Conservation (phyloP, 2,113 vertebrate genomes). For the Daubentonia madagascariensis region DNA sequence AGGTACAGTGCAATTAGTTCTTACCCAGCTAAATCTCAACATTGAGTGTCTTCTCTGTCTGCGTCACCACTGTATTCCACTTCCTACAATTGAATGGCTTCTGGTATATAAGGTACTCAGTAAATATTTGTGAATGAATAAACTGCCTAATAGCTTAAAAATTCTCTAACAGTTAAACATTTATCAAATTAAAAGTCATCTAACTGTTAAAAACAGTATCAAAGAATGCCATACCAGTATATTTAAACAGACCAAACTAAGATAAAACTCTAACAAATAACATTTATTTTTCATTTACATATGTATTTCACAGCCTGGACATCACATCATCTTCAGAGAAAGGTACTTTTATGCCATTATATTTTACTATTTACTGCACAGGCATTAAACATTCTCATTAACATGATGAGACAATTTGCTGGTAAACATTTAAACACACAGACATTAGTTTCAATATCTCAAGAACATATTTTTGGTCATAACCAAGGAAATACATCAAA, state of each 20-base stretch:
- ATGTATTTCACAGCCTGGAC: constrained; percentile 82
- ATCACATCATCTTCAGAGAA: constrained; percentile 85
- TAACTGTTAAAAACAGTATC: constrained; percentile 6
- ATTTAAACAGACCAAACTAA: constrained; percentile 91
- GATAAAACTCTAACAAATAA: constrained; percentile 90
- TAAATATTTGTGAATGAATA: neutral
- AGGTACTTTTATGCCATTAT: constrained; percentile 82
- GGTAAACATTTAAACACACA: constrained; percentile 86
- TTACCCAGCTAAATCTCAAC: neutral
- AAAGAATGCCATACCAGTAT: constrained; percentile 43
- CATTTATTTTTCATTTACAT: constrained; percentile 86
- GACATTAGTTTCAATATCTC: constrained; percentile 86
- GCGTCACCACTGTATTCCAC: neutral
- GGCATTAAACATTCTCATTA: constrained; percentile 82
- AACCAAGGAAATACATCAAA: constrained; percentile 95
- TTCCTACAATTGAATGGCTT: neutral
- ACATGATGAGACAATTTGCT: constrained; percentile 83
- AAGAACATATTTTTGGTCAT: constrained; percentile 93
- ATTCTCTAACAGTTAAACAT: neutral
- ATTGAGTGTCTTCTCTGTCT: neutral
- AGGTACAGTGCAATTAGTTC: neutral
- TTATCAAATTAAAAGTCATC: neutral
- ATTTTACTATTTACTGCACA: constrained; percentile 86
- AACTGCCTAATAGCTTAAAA: neutral
- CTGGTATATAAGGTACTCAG: neutral